Evolutionary conservation across 2,888 invertebrate species (phyloP).

Genomic region (Mythimna lalbum): DNA sequence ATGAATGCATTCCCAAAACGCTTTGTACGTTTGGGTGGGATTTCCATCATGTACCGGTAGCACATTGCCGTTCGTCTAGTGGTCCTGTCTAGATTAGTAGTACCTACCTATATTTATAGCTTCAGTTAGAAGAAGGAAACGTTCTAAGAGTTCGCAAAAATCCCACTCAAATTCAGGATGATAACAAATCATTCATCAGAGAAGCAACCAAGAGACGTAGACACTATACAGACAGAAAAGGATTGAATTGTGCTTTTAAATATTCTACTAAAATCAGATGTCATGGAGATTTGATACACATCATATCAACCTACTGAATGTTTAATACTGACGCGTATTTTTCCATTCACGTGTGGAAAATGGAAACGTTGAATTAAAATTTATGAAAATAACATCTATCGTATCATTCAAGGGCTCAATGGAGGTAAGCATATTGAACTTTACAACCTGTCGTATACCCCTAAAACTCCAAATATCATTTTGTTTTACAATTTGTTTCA

Average conservation of each 20-base stretch:
- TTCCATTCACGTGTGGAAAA: not conserved
- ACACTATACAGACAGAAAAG: not conserved
- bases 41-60: too few species aligned
- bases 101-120: too few species aligned
- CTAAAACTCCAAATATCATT: not conserved
- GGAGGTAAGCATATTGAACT: too few species aligned
- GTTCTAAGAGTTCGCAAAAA: not conserved
- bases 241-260: not conserved
- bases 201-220: not conserved
- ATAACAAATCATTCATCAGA: conserved; percentile 10
- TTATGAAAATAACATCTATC: not conserved
- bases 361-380: not conserved
- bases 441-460: too few species aligned
- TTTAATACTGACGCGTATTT: conserved; percentile 9
- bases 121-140: too few species aligned
- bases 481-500: not conserved
- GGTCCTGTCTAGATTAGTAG: too few species aligned
- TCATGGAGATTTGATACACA: not conserved
- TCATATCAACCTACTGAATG: conserved; percentile 17
- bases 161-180: conserved; percentile 12
- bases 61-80: too few species aligned
- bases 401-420: not conserved
- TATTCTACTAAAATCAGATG: conserved; percentile 9
- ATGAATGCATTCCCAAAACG: too few species aligned
- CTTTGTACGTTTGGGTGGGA: too few species aligned